These are phyloP conservation scores for Lordiphosa stackelbergi DNA, from an alignment of 1,140 invertebrate species.

Conservation along the genomic window DNA sequence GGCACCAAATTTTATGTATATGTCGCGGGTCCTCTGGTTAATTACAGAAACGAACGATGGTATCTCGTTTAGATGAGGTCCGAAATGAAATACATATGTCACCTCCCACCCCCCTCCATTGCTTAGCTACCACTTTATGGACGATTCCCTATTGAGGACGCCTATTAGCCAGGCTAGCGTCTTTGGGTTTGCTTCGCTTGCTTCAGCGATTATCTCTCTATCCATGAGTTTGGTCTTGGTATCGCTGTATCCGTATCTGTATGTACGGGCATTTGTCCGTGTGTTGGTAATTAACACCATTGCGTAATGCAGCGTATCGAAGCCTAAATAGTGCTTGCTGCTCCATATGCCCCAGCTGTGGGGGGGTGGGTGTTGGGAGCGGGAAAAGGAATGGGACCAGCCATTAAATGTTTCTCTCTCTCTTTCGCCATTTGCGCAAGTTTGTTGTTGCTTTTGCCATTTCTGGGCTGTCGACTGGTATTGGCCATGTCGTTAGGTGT, in stretches of 20 bases:
- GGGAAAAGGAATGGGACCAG: conserved; percentile 29
- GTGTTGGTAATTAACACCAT: conserved; percentile 76
- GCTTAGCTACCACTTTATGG: conserved; percentile 41
- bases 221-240: conserved; percentile 15
- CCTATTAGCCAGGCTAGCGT: conserved; percentile 23
- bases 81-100: background rate
- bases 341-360: conserved; percentile 62
- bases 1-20: conserved; percentile 7
- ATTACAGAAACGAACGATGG: conserved; percentile 31
- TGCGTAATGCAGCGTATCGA: conserved; percentile 76
- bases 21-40: conserved; percentile 26
- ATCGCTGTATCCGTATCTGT: conserved; percentile 1
- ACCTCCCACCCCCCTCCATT: conserved; percentile 5
- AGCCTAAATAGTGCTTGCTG: conserved; percentile 76
- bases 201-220: conserved; percentile 53
- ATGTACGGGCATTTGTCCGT: conserved; percentile 23
- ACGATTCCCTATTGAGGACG: conserved; percentile 37
- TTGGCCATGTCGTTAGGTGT: conserved; percentile 42
- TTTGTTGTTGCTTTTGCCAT: conserved; percentile 48
- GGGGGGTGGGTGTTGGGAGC: conserved; percentile 21
- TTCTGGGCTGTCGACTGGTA: conserved; percentile 16
- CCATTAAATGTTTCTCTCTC: conserved; percentile 25
- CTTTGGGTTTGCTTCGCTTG: conserved; percentile 53
- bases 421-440: conserved; percentile 31
- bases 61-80: too few relatives aligned